Evolutionary conservation across 2,888 invertebrate genomes (phyloP), one percentile per base, ranked within the genome.

Genomic region (Aphodius granarius): DNA sequence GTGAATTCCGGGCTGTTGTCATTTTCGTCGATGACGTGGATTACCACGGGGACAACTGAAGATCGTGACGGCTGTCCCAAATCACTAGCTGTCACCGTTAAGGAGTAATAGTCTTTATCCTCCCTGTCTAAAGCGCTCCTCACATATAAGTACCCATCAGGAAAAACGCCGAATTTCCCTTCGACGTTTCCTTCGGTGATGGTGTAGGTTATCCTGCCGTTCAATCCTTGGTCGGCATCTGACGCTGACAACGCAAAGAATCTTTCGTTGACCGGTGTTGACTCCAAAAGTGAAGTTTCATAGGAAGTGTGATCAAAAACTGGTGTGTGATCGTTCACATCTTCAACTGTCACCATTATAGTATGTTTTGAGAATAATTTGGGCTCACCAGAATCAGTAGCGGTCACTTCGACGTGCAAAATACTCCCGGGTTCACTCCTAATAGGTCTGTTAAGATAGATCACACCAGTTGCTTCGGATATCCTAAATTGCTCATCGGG

Each of bases 271-370:
- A 98, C 96, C 0, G 95, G 91, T 2, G 95, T 96, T 0, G 96
- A 95, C 88, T 98, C 98, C 5, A 94, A 87, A 73, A 98, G 87
- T 0, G 97, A 97, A 2, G 96, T 96, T 89, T 98, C 97, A 86
- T 97, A 98, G 16, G 94, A 95, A 0, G 94, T 94, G 81, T 96
- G 94, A 85, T 95, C 95, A 86, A 98, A 98, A 2, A 96, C 94
- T 9, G 98, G 98, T 0, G 97, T 97, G 84, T 98, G 97, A 87
- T 98, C 97, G 86, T 98, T 98, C 1, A 97, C 96, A 86, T 98
- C 97, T 81, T 93, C 92, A 77, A 97, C 91, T 19, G 91, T 91
- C 65, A 95, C 91, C 22, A 91, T 89, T 66, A 96, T 91, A 5
- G 91, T 89, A 81, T 95, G 93, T 82, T 93, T 94, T 0, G 95